Conservation (phyloP, 2,113 vertebrate genomes). For the Opisthocomus hoazin region DNA sequence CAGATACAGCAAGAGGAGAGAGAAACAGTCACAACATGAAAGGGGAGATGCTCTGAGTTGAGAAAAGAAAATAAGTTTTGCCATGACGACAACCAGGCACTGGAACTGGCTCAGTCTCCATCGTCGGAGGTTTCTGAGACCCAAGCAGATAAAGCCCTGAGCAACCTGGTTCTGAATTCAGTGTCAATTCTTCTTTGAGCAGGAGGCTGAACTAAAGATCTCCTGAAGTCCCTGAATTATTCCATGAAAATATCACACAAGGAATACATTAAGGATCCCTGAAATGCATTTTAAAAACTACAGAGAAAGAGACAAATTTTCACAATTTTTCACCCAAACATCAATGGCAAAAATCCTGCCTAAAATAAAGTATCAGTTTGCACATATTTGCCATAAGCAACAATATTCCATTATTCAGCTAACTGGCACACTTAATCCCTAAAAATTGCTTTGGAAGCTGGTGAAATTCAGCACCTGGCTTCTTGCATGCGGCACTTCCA, state of each 20-base stretch:
- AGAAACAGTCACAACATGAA: not conserved
- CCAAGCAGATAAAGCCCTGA: not conserved
- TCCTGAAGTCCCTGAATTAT: not conserved
- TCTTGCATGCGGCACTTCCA: not conserved
- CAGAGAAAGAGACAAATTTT: not conserved
- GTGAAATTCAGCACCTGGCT: not conserved
- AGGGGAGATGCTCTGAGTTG: not conserved
- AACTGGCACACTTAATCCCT: not conserved
- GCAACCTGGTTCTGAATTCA: not conserved
- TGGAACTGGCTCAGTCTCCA: not conserved
- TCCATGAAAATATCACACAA: not conserved
- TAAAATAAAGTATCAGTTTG: not conserved
- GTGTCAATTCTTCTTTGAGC: not conserved
- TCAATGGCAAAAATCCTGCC: not conserved
- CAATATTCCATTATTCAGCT: not conserved
- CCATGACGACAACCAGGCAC: not conserved
- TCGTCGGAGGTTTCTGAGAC: not conserved
- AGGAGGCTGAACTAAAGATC: not conserved
- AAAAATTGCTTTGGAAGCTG: not conserved
- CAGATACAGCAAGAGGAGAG: not conserved
- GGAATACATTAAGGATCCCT: not conserved
- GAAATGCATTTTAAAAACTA: not conserved
- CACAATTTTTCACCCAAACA: not conserved
- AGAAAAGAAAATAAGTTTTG: not conserved
- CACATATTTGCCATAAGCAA: not conserved